Evolutionary conservation across 2,113 vertebrate species (phyloP).

Genomic region (Calcarius ornatus): DNA sequence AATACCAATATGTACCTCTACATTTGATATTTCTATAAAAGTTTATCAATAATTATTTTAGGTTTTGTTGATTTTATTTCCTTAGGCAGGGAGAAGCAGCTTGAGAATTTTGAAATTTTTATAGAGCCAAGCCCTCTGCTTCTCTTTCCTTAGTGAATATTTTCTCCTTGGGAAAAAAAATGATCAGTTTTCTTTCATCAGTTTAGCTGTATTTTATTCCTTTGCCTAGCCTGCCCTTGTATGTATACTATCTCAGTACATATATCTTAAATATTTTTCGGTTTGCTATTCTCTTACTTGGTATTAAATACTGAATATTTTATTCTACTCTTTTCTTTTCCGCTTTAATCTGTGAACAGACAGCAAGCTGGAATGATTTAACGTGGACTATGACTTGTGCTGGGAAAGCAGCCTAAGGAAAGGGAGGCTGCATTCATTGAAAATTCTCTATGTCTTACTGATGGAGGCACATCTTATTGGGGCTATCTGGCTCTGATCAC

Average conservation of each 20-base stretch:
- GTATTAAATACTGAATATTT: not conserved
- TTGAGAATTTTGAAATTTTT: not conserved
- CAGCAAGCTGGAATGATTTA: not conserved
- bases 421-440: not conserved
- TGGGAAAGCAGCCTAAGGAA: not conserved
- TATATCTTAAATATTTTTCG: not conserved
- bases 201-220: not conserved
- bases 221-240: not conserved
- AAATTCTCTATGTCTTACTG: not conserved
- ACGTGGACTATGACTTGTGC: not conserved
- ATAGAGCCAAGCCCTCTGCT: not conserved
- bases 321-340: not conserved
- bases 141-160: not conserved
- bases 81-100: not conserved
- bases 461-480: not conserved
- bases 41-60: not conserved
- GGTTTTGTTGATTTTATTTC: not conserved
- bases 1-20: not conserved
- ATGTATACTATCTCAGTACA: fast-evolving
- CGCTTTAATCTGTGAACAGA: not conserved
- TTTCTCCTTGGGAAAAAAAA: not conserved
- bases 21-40: not conserved
- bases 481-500: not conserved
- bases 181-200: not conserved
- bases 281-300: not conserved